Conservation (phyloP, 2,797 vertebrate genomes). For the Zenarchopterus dispar region DNA sequence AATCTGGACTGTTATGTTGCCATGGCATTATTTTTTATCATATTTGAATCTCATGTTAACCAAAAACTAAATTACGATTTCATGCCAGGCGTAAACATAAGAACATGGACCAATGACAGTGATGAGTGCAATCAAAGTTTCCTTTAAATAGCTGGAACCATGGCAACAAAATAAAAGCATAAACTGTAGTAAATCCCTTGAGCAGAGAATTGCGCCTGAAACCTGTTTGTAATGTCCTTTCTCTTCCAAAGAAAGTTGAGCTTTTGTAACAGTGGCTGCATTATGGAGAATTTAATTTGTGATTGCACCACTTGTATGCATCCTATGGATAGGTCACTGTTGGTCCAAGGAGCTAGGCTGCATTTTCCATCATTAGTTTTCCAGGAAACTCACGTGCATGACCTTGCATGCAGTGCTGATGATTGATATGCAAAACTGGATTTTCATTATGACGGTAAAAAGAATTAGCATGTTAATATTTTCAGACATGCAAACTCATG, state of each 20-base stretch:
- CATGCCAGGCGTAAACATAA: slow-evolving; percentile 39
- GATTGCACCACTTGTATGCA: slow-evolving; percentile 74
- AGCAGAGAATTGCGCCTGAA: slow-evolving; percentile 65
- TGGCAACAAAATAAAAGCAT: slow-evolving; percentile 70
- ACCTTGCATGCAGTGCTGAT: slow-evolving; percentile 68
- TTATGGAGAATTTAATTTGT: slow-evolving; percentile 78
- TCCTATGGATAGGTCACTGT: slow-evolving; percentile 68
- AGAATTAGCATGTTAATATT: slow-evolving; percentile 56
- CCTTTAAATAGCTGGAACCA: slow-evolving; percentile 50
- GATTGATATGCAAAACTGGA: slow-evolving; percentile 65
- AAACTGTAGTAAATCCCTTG: slow-evolving; percentile 70
- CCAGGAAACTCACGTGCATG: slow-evolving; percentile 67
- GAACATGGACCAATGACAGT: slow-evolving; percentile 25
- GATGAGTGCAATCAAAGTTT: slow-evolving; percentile 47
- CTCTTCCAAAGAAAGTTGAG: slow-evolving; percentile 76
- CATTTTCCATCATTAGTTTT: slow-evolving; percentile 72
- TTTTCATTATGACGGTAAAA: slow-evolving; percentile 45
- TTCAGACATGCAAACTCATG: slow-evolving; percentile 61
- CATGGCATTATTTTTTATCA: slow-evolving; percentile 41
- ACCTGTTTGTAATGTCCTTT: slow-evolving; percentile 65
- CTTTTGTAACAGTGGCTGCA: slow-evolving; percentile 64
- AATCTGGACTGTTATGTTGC: slow-evolving; percentile 52
- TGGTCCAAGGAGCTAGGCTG: slow-evolving; percentile 59
- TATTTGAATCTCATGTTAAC: slow-evolving; percentile 50
- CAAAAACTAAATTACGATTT: slow-evolving; percentile 34